A percentile compares a stretch with the other conserved stretches of the same genome.
These are phyloP conservation scores for Onthophagus sagittarius DNA, from an alignment of 2,888 invertebrate genomes.

Conservation along the genomic window DNA sequence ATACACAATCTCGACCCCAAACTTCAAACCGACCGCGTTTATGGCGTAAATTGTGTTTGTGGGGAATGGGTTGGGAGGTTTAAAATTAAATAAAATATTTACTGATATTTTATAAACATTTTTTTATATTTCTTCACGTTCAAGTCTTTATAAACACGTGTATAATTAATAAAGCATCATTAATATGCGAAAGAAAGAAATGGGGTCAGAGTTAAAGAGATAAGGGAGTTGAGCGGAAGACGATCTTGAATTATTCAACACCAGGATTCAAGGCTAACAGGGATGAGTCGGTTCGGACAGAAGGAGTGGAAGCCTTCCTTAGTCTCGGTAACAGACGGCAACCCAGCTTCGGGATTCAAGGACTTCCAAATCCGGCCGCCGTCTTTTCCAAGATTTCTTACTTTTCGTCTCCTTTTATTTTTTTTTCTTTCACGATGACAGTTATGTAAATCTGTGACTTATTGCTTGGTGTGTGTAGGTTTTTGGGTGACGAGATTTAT, in stretches of 20 bases:
- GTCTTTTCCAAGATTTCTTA: neutral
- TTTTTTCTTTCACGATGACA: neutral
- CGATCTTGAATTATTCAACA: neutral
- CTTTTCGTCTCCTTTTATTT: neutral
- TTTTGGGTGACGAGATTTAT: neutral
- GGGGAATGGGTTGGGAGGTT: neutral
- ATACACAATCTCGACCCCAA: neutral
- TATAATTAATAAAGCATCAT: no score
- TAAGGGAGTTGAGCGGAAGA: neutral
- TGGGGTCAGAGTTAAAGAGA: neutral
- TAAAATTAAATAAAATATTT: no score
- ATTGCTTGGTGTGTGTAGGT: neutral
- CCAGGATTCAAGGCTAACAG: neutral
- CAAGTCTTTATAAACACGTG: no score
- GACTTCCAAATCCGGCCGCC: neutral
- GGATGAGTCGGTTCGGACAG: neutral
- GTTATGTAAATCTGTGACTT: neutral
- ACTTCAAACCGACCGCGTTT: neutral
- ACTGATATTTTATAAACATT: no score
- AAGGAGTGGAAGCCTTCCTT: neutral
- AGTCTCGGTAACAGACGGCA: neutral
- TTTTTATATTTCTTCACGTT: no score
- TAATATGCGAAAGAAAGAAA: no score
- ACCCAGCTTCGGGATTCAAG: neutral
- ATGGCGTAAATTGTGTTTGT: neutral